A percentile compares a stretch with the other conserved stretches of the same genome.
These are phyloP conservation scores for Coregonus ussuriensis DNA, from an alignment of 2,797 vertebrate species.

Conservation along the genomic window DNA sequence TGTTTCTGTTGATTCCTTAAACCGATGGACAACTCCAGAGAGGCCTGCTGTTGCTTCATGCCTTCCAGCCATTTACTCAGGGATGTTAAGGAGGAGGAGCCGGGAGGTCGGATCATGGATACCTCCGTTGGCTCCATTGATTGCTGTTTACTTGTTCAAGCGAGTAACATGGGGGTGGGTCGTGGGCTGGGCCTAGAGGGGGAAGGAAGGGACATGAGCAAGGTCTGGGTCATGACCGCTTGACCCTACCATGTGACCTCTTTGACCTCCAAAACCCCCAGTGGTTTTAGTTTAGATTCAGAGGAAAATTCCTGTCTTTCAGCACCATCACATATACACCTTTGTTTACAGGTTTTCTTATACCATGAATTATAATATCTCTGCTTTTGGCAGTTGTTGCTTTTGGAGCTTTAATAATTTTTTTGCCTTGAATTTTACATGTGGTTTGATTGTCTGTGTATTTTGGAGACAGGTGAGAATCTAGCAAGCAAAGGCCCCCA, in stretches of 20 bases:
- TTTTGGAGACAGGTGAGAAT: neutral
- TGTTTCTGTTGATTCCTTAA: conserved; percentile 65
- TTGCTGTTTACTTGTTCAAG: conserved; percentile 49
- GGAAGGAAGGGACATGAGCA: conserved; percentile 19
- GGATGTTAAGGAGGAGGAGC: conserved; percentile 52
- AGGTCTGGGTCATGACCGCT: conserved; percentile 53
- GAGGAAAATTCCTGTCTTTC: neutral
- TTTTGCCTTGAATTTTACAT: neutral
- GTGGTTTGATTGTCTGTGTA: neutral
- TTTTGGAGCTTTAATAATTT: neutral
- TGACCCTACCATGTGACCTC: conserved; percentile 45
- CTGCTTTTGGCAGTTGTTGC: neutral
- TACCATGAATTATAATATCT: neutral
- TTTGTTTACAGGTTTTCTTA: neutral
- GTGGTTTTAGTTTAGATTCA: conserved; percentile 17
- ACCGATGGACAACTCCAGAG: conserved; percentile 50
- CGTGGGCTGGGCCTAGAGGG: conserved; percentile 8
- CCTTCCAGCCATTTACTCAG: conserved; percentile 43
- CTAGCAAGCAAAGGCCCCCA: neutral
- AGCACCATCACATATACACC: neutral
- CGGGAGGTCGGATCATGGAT: conserved; percentile 55
- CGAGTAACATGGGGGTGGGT: conserved; percentile 39
- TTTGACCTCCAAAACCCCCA: neutral
- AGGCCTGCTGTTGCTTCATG: conserved; percentile 54
- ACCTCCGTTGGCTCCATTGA: conserved; percentile 51